phyloP scores from a whole-genome alignment of 2,113 vertebrate genomes.

The Galeopterus variegatus region DNA sequence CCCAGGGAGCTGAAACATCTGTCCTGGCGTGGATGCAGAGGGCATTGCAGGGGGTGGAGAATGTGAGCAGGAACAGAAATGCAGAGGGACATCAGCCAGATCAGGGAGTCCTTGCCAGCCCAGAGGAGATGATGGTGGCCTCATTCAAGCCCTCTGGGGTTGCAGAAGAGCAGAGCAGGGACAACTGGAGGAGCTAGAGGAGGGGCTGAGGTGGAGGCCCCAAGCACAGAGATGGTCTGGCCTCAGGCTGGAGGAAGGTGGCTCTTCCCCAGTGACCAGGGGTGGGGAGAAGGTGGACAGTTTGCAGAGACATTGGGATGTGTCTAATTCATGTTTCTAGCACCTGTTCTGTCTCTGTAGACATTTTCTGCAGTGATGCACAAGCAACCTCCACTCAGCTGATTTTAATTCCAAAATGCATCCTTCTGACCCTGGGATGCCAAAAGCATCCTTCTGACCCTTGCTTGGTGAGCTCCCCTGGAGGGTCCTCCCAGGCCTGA shows the following conservation, averaged over 20 bases:
- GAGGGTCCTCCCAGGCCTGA: background rate
- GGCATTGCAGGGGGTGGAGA: background rate
- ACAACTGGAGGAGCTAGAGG: rapidly evolving
- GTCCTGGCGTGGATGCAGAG: background rate
- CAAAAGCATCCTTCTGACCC: background rate
- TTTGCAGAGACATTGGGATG: rapidly evolving
- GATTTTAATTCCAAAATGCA: background rate
- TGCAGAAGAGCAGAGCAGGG: background rate
- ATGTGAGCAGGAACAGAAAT: background rate
- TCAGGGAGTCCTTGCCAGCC: rapidly evolving
- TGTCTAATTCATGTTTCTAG: background rate
- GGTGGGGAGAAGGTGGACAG: background rate
- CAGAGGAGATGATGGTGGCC: rapidly evolving
- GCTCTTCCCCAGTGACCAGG: background rate
- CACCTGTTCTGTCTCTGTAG: background rate
- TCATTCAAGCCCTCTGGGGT: background rate
- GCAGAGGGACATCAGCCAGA: too few relatives aligned
- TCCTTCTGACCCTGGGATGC: background rate
- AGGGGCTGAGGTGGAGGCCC: too few relatives aligned
- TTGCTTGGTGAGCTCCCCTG: background rate
- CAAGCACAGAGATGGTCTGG: background rate
- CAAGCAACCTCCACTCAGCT: background rate
- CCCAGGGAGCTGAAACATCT: background rate
- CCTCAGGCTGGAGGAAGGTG: background rate
- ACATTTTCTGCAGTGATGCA: too few relatives aligned